Percentiles rank a stretch among this genome's conserved stretches.
These are phyloP conservation scores for Barypeithes pellucidus DNA, from an alignment of 2,888 invertebrate genomes.

Conservation along the genomic window DNA sequence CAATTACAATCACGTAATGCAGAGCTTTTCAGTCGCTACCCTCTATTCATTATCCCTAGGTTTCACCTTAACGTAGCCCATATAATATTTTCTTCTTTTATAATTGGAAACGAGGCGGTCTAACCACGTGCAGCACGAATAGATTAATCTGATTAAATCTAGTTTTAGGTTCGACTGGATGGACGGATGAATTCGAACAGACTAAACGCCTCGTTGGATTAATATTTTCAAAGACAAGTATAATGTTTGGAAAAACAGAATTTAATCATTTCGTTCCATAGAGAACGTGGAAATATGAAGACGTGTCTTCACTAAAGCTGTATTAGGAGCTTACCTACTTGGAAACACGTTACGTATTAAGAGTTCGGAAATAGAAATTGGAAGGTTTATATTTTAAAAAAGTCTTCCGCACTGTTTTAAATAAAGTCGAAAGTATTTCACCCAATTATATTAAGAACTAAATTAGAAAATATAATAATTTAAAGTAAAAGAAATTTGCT, in stretches of 20 bases:
- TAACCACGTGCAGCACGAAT: conserved; percentile 33
- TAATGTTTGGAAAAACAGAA: neutral
- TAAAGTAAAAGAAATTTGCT: too few species aligned
- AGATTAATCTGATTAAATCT: conserved; percentile 41
- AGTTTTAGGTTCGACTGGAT: conserved; percentile 7
- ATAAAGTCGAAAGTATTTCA: too few species aligned
- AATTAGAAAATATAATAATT: too few species aligned
- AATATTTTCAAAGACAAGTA: neutral
- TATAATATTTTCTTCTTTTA: conserved; percentile 47
- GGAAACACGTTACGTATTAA: too few species aligned
- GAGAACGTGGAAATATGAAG: conserved; percentile 1
- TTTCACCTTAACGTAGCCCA: conserved; percentile 28
- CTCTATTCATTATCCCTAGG: conserved; percentile 41
- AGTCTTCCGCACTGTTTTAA: too few species aligned
- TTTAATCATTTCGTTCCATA: neutral
- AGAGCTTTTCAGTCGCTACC: conserved; percentile 34
- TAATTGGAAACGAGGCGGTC: conserved; percentile 30
- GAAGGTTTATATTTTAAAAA: too few species aligned
- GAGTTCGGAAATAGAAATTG: too few species aligned
- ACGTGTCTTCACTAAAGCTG: neutral
- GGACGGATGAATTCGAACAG: neutral
- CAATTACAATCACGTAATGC: conserved; percentile 39
- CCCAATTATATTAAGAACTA: too few species aligned
- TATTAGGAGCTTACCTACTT: neutral
- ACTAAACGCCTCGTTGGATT: neutral